Base-by-base conservation (phyloP, 1,140 invertebrate genomes). In the Zaprionus taronus region DNA sequence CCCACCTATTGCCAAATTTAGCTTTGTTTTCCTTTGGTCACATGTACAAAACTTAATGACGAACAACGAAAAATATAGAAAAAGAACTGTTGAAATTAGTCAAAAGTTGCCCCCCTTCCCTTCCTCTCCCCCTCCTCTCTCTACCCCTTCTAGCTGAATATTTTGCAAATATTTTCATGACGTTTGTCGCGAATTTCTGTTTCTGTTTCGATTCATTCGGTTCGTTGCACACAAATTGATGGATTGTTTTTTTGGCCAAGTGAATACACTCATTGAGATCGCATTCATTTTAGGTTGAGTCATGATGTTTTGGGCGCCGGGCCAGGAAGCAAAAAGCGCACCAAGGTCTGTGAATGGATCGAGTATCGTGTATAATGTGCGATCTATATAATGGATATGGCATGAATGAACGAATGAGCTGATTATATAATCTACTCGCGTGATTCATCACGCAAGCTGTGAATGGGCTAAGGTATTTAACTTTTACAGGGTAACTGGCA, bases 131-230 rank as follows among this genome's bases (percentile, higher is more conserved):
- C 41, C 5, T 6, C 2, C 7, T 1, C 6, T 6, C 2, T 47
- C 17, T 9, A 1, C 41, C 2, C 2, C 7, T 5, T 47, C 17
- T 17, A 17, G 7, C n/a, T 7, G 44, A 15, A 36, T 57, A 20
- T 24, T 61, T 65, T 57, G 31, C 49, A 51, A 60, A 49, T 63
- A 68, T 78, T 66, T 80, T 70, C 34, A 66, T 86, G 83, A 87
- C 83, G 83, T 80, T 87, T 86, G 72, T 82, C 64, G 82, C 83
- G 24, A 65, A 72, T 70, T 75, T 63, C 36, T 51, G n/a, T n/a
- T 17, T 17, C 15, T 51, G 6, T n/a, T 11, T 17, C 15, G 41
- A 0, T 17, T 7, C 6, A 17, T 36, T 58, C 12, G 31, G 26
- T 11, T 49, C 14, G 6, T n/a, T 70, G 75, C 51, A 14, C 34